phyloP scores from a whole-genome alignment of 2,888 invertebrate species.

The Leistus spinibarbis region DNA sequence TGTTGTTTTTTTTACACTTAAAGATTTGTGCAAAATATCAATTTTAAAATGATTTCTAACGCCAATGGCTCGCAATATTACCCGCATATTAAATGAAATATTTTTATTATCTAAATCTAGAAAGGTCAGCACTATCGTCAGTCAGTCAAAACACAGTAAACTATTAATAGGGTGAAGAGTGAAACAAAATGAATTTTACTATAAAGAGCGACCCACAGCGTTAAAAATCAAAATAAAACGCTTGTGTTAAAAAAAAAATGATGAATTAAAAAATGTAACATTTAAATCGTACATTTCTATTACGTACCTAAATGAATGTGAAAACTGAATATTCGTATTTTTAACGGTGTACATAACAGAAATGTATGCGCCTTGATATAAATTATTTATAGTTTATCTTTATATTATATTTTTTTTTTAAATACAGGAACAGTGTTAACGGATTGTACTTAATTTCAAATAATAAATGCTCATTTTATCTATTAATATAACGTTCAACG shows the following conservation, averaged over 20 bases:
- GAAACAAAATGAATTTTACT: background rate
- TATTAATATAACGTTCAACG: slow-evolving; percentile 33
- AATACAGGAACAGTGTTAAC: slow-evolving; percentile 37
- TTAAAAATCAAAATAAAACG: slow-evolving; percentile 25
- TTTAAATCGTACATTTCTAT: slow-evolving; percentile 27
- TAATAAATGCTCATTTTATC: slow-evolving; percentile 17
- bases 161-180: slow-evolving; percentile 1
- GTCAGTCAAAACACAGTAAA: background rate
- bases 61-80: slow-evolving; percentile 6
- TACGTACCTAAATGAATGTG: slow-evolving; percentile 10
- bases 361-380: slow-evolving; percentile 26
- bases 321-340: background rate
- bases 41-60: slow-evolving; percentile 19
- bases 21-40: slow-evolving; percentile 34
- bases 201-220: slow-evolving; percentile 28
- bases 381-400: slow-evolving; percentile 28
- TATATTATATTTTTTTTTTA: slow-evolving; percentile 21
- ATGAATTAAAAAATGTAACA: slow-evolving; percentile 23
- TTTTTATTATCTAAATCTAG: background rate
- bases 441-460: slow-evolving; percentile 38
- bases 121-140: background rate
- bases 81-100: background rate
- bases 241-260: background rate
- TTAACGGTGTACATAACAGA: slow-evolving; percentile 25
- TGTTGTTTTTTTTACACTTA: slow-evolving; percentile 35